These are phyloP conservation scores for Ariopsis seemanni DNA, from an alignment of 2,113 vertebrate genomes.

Conservation along the genomic window DNA sequence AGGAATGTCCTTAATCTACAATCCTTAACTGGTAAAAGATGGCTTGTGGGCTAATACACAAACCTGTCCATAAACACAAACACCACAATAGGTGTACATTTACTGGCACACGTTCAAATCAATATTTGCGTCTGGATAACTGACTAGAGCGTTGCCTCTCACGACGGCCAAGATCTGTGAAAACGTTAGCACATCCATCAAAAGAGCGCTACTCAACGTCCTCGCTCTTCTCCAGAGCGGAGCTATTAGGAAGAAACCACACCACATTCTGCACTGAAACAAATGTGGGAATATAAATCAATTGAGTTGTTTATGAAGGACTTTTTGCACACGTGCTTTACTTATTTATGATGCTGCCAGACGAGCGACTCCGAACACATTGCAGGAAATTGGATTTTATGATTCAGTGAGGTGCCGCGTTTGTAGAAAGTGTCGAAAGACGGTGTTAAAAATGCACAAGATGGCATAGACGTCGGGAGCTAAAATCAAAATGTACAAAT, in stretches of 20 bases:
- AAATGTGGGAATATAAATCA: neutral
- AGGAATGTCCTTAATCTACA: neutral
- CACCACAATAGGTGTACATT: neutral
- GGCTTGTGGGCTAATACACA: neutral
- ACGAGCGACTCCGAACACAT: neutral
- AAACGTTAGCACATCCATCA: conserved; percentile 25
- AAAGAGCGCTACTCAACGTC: neutral
- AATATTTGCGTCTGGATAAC: conserved; percentile 17
- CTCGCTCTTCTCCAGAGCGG: neutral
- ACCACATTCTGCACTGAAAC: neutral
- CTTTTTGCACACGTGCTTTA: neutral
- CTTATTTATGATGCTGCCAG: conserved; percentile 23
- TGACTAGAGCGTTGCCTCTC: neutral
- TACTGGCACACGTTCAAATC: neutral
- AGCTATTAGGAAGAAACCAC: neutral
- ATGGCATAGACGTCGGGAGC: neutral
- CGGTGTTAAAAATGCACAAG: neutral
- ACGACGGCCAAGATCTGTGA: neutral
- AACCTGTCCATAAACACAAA: neutral
- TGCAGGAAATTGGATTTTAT: conserved; percentile 1
- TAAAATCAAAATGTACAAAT: neutral
- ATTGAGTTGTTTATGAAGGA: neutral
- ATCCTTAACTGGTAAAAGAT: neutral
- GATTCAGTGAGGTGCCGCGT: conserved; percentile 8
- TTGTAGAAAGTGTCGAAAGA: neutral